Evolutionary conservation across 2,888 invertebrate species (phyloP).

Genomic region (Luperina nickerlii): DNA sequence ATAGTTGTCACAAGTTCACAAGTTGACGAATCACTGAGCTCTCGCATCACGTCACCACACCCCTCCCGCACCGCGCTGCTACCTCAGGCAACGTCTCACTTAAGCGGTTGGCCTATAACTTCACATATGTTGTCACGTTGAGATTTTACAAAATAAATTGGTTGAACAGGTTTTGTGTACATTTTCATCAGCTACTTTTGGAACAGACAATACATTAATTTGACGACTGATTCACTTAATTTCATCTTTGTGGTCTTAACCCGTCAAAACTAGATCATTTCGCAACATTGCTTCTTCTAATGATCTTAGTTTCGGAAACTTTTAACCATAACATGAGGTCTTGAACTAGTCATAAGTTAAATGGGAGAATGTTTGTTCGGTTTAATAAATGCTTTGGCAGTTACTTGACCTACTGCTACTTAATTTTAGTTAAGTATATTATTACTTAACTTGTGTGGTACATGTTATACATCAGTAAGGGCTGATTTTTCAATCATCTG

Average conservation of each 20-base stretch:
- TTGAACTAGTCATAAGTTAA: conserved; percentile 21
- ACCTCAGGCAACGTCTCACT: no score
- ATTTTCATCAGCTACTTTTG: not conserved
- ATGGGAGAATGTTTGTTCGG: conserved; percentile 26
- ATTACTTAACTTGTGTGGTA: not conserved
- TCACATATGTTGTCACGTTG: no score
- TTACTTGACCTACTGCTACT: conserved; percentile 27
- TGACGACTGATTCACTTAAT: not conserved
- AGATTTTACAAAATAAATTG: no score
- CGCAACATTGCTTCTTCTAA: conserved; percentile 7
- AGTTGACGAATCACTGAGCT: no score
- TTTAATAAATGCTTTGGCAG: conserved; percentile 30
- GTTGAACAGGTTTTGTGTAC: not conserved
- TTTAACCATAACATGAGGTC: conserved; percentile 21
- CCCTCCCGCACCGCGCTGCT: no score
- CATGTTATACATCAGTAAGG: not conserved
- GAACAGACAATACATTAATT: no score
- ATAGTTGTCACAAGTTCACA: no score
- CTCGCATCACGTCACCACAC: no score
- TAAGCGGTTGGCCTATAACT: no score
- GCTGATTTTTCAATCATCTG: no score
- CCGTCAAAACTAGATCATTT: conserved; percentile 18
- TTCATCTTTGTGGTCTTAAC: not conserved
- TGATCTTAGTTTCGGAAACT: conserved; percentile 20
- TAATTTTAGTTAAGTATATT: not conserved